Evolutionary conservation across 1,140 invertebrate species (phyloP).

Genomic region (Octopus bimaculoides): DNA sequence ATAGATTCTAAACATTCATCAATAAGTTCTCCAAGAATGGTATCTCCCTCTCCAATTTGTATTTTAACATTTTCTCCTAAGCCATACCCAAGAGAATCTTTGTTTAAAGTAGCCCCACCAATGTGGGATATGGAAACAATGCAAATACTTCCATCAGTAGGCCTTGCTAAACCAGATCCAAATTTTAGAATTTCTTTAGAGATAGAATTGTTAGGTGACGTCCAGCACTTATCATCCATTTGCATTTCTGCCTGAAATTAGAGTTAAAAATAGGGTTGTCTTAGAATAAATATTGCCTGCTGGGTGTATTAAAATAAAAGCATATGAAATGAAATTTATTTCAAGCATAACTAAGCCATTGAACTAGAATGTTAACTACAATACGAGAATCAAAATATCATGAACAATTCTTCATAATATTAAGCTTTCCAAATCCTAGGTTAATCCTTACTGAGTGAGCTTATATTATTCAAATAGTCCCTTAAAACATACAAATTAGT

Average conservation of each 20-base stretch:
- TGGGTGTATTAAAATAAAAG: too few species aligned
- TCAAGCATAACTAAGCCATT: too few species aligned
- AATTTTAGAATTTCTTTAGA: neutral
- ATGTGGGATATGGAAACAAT: neutral
- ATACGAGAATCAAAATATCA: too few species aligned
- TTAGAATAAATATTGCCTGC: neutral
- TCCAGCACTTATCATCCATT: conserved; percentile 1
- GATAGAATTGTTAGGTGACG: neutral
- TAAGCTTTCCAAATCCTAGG: too few species aligned
- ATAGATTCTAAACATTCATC: conserved; percentile 28
- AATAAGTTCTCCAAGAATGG: conserved; percentile 21
- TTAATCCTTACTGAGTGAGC: too few species aligned
- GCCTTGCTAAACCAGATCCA: neutral
- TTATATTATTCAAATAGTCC: too few species aligned
- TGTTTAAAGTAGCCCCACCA: neutral
- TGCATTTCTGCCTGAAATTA: neutral
- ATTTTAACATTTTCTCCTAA: conserved; percentile 4
- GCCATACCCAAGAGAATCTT: neutral
- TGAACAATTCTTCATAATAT: too few species aligned
- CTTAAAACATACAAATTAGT: too few species aligned
- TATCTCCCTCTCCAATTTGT: conserved; percentile 31
- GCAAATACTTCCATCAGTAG: neutral
- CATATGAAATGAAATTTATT: too few species aligned
- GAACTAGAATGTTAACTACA: too few species aligned
- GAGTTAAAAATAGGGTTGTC: neutral